Percentiles rank a stretch among this genome's conserved stretches.
Evolutionary conservation across 2,113 vertebrate species (phyloP).

Genomic region (Oryzias celebensis): DNA sequence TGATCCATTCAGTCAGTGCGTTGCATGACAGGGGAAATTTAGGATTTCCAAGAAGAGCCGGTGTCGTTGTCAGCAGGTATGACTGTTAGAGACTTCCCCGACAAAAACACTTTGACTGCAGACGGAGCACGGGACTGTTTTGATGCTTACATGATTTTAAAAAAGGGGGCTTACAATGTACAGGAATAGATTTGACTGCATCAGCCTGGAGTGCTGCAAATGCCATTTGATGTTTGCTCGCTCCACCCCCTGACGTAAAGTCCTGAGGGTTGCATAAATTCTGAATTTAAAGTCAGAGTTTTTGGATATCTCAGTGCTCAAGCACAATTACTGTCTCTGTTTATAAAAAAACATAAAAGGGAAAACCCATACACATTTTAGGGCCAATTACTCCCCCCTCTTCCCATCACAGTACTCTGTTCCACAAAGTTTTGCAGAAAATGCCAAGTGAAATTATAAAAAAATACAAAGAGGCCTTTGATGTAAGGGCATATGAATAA

Average conservation of each 20-base stretch:
- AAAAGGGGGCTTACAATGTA: constrained; percentile 19
- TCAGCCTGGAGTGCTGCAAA: neutral
- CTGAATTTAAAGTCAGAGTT: constrained; percentile 23
- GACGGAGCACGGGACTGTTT: constrained; percentile 11
- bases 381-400: constrained; percentile 37
- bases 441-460: constrained; percentile 53
- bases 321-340: constrained; percentile 48
- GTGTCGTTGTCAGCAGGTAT: constrained; percentile 2
- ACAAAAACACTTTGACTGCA: constrained; percentile 32
- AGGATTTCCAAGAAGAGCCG: constrained; percentile 12
- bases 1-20: constrained; percentile 1
- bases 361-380: constrained; percentile 41
- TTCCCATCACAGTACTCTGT: constrained; percentile 17
- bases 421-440: constrained; percentile 36
- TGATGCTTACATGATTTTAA: constrained; percentile 26
- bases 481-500: constrained; percentile 59
- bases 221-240: constrained; percentile 12
- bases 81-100: constrained; percentile 23
- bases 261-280: constrained; percentile 7
- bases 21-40: constrained; percentile 4
- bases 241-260: neutral
- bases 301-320: constrained; percentile 25
- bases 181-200: constrained; percentile 22
- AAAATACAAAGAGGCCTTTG: constrained; percentile 60
- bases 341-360: constrained; percentile 58